Evolutionary conservation across 2,113 vertebrate genomes (phyloP).

Genomic region (Seriola rivoliana): DNA sequence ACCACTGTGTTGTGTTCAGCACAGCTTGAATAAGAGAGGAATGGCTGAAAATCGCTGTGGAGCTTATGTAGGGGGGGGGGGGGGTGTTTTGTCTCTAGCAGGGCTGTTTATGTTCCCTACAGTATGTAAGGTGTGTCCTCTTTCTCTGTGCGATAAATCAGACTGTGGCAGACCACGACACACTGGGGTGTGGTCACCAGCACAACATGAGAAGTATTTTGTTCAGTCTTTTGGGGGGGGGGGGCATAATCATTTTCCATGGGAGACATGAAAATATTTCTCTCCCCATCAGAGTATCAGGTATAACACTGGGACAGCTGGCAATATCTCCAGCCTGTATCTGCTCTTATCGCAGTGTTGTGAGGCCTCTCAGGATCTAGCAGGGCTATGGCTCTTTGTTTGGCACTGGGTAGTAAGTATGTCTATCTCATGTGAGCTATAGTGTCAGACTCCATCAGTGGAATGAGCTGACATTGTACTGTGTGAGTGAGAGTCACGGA

Average conservation of each 20-base stretch:
- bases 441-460: conserved; percentile 29
- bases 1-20: conserved; percentile 14
- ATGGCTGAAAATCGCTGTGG: conserved; percentile 7
- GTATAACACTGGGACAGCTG: conserved; percentile 29
- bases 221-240: conserved; percentile 33
- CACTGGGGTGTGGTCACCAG: conserved; percentile 57
- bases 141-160: conserved; percentile 73
- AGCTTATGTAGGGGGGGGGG: conserved; percentile 45
- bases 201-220: conserved; percentile 64
- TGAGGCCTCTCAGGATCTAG: conserved; percentile 34
- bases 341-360: conserved; percentile 33
- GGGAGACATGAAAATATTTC: conserved; percentile 54
- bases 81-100: conserved; percentile 50
- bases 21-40: conserved; percentile 9
- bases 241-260: conserved; percentile 48
- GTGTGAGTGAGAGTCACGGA: conserved; percentile 23
- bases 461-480: conserved; percentile 47
- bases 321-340: conserved; percentile 44
- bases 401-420: neutral
- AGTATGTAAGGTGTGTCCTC: conserved; percentile 67
- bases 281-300: conserved; percentile 24
- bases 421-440: conserved; percentile 28
- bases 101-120: conserved; percentile 55
- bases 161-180: conserved; percentile 58
- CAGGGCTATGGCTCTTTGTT: conserved; percentile 46